phyloP scores from a whole-genome alignment of 2,888 invertebrate species.

The Digitonthophagus gazella region DNA sequence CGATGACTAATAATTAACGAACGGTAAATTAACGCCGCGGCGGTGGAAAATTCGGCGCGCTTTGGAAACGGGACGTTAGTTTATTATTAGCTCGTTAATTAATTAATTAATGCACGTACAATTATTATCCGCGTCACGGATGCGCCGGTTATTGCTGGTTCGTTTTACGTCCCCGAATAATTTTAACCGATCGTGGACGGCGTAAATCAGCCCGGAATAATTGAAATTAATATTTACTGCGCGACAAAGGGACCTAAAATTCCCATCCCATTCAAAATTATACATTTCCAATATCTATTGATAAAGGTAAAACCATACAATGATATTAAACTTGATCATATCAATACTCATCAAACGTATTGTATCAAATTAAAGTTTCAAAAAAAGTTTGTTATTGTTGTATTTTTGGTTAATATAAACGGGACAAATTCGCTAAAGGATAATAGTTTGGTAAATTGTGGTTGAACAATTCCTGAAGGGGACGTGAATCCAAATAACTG shows the following conservation, averaged over 20 bases:
- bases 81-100: background rate
- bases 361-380: too few relatives aligned
- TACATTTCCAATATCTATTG: too few relatives aligned
- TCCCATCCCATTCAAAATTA: too few relatives aligned
- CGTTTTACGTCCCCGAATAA: background rate
- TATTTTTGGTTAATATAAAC: too few relatives aligned
- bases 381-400: too few relatives aligned
- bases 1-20: background rate
- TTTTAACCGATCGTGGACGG: background rate
- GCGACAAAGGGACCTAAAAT: background rate
- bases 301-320: too few relatives aligned
- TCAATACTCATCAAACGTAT: too few relatives aligned
- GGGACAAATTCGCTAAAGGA: too few relatives aligned
- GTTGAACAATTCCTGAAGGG: background rate
- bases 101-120: background rate
- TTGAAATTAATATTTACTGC: background rate
- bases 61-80: background rate
- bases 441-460: background rate
- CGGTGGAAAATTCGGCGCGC: background rate
- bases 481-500: background rate
- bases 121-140: background rate
- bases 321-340: too few relatives aligned
- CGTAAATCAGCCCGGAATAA: background rate
- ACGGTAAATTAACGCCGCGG: background rate
- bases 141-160: background rate